A percentile compares a stretch with the other conserved stretches of the same genome.
These are phyloP conservation scores for Phycodurus eques DNA, from an alignment of 2,113 vertebrate genomes.

Conservation along the genomic window DNA sequence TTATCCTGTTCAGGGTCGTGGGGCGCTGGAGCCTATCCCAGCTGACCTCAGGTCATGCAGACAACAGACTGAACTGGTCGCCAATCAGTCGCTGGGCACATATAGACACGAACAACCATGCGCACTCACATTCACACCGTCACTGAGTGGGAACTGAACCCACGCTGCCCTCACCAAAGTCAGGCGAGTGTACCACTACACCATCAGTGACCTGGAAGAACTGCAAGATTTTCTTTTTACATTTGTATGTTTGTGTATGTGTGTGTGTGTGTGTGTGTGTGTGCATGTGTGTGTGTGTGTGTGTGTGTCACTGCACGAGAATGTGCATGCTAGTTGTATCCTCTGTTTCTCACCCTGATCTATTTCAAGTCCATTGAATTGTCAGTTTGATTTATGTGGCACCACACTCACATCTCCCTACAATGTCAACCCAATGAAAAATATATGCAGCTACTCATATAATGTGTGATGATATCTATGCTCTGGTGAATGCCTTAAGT, in stretches of 20 bases:
- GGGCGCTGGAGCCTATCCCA: too few species aligned
- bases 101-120: too few species aligned
- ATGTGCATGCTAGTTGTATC: conserved; percentile 47
- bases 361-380: conserved; percentile 74
- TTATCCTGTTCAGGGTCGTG: too few species aligned
- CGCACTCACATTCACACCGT: too few species aligned
- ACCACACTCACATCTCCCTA: conserved; percentile 62
- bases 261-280: too few species aligned
- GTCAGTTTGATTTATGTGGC: conserved; percentile 79
- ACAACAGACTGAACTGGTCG: too few species aligned
- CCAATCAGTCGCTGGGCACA: too few species aligned
- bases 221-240: background rate
- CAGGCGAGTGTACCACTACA: too few species aligned
- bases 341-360: conserved; percentile 68
- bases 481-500: conserved; percentile 66
- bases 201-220: too few species aligned
- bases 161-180: too few species aligned
- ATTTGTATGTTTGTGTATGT: background rate
- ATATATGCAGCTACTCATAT: conserved; percentile 75
- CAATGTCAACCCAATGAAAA: conserved; percentile 73
- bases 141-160: too few species aligned
- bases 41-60: too few species aligned
- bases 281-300: conserved; percentile 2
- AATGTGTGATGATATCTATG: conserved; percentile 70
- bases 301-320: conserved; percentile 15